Percentiles rank a stretch among this genome's conserved stretches.
Conservation (phyloP, 1,140 invertebrate genomes). For the Sinonovacula constricta region DNA sequence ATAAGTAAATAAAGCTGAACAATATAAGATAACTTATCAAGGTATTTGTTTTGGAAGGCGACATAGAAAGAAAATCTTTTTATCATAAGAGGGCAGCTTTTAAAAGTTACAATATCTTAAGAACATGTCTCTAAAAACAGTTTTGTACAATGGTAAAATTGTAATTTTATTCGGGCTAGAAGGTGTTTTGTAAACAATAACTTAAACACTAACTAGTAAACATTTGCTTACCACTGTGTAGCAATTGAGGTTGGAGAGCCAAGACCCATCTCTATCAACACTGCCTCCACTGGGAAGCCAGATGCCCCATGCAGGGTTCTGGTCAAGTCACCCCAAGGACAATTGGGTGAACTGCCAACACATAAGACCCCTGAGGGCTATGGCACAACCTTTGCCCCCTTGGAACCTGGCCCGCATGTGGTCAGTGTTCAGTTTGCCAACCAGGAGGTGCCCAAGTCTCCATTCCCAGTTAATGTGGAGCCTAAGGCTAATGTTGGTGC, state of each 20-base stretch:
- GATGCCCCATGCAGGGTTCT: constrained; percentile 83
- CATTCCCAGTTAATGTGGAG: constrained; percentile 70
- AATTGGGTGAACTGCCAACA: constrained; percentile 82
- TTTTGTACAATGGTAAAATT: too few relatives aligned
- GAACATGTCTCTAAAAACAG: too few relatives aligned
- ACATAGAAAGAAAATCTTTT: too few relatives aligned
- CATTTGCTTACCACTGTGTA: too few relatives aligned
- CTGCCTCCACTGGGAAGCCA: constrained; percentile 83
- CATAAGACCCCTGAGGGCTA: constrained; percentile 85
- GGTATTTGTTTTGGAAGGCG: too few relatives aligned
- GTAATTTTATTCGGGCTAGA: too few relatives aligned
- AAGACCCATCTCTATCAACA: constrained; percentile 90
- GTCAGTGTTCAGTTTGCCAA: constrained; percentile 73
- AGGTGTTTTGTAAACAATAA: too few relatives aligned
- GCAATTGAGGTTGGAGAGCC: constrained; percentile 77
- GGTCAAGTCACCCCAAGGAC: constrained; percentile 74
- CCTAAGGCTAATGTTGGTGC: constrained; percentile 59
- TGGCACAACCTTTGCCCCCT: constrained; percentile 90
- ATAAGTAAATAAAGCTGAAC: too few relatives aligned
- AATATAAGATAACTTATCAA: too few relatives aligned
- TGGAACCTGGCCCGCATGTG: constrained; percentile 84
- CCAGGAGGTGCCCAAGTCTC: constrained; percentile 69
- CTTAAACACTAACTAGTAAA: too few relatives aligned
- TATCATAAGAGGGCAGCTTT: too few relatives aligned
- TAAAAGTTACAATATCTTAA: too few relatives aligned